A percentile compares a stretch with the other conserved stretches of the same genome.
These are phyloP conservation scores for Erebia aethiops DNA, from an alignment of 2,888 invertebrate species.

Conservation along the genomic window DNA sequence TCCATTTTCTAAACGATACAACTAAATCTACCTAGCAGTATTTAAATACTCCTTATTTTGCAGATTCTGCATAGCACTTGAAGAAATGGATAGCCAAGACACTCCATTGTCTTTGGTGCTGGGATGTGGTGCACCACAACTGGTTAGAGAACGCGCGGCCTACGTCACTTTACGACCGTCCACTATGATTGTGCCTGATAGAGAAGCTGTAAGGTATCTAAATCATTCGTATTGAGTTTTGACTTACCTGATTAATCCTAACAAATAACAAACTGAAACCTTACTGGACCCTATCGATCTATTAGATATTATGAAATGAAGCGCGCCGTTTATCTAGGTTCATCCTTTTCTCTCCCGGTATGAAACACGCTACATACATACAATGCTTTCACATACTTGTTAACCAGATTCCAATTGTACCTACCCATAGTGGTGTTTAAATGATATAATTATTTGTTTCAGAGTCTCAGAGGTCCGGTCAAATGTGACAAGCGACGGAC, in stretches of 20 bases:
- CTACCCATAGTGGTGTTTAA: not conserved
- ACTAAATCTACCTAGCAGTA: too few species aligned
- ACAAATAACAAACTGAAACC: not conserved
- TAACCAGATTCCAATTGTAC: not conserved
- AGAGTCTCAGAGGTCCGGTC: constrained; percentile 77
- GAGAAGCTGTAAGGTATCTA: constrained; percentile 57
- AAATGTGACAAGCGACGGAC: constrained; percentile 72
- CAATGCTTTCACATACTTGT: too few species aligned
- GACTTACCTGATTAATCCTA: not conserved
- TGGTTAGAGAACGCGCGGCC: constrained; percentile 61
- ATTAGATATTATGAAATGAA: too few species aligned
- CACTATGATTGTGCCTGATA: constrained; percentile 56
- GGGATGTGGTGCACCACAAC: constrained; percentile 75
- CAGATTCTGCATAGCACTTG: constrained; percentile 86
- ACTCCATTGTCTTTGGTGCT: constrained; percentile 85
- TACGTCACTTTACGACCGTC: constrained; percentile 61
- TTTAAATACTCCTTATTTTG: not conserved
- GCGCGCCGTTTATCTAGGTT: too few species aligned
- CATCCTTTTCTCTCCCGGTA: too few species aligned
- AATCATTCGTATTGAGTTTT: not conserved
- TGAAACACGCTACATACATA: not conserved
- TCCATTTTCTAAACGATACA: too few species aligned
- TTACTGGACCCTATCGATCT: too few species aligned
- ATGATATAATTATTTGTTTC: constrained; percentile 45
- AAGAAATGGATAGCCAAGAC: constrained; percentile 83